phyloP scores from a whole-genome alignment of 1,140 invertebrate genomes.

The Drosophila parvula region DNA sequence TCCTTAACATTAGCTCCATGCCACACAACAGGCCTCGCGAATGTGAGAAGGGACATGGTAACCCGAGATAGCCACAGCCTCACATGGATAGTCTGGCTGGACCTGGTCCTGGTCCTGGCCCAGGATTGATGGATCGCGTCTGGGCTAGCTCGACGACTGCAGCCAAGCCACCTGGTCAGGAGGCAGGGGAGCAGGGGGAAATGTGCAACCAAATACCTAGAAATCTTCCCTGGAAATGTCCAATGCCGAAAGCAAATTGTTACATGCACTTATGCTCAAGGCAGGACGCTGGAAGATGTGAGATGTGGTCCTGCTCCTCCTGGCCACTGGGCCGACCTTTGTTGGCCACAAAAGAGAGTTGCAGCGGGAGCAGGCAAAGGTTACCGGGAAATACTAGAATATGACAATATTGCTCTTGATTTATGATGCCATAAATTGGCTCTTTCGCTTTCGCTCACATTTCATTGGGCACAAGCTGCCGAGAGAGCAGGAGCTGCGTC shows the following conservation, averaged over 20 bases:
- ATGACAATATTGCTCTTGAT: constrained; percentile 76
- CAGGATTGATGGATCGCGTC: constrained; percentile 5
- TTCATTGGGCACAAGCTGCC: constrained; percentile 24
- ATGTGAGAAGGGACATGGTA: background rate
- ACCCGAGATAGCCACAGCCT: background rate
- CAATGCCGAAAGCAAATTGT: constrained; percentile 4
- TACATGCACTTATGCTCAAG: constrained; percentile 10
- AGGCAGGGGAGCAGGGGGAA: too few relatives aligned
- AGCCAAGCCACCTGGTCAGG: background rate
- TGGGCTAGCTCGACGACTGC: background rate
- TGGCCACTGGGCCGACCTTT: too few relatives aligned
- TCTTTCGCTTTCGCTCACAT: constrained; percentile 62
- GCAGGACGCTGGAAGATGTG: too few relatives aligned
- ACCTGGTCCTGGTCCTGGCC: background rate
- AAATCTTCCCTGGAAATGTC: constrained; percentile 1
- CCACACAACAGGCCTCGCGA: background rate
- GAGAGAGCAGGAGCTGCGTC: background rate
- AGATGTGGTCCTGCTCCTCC: too few relatives aligned
- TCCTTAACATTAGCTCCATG: constrained; percentile 14
- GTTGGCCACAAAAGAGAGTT: background rate
- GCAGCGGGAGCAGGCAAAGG: constrained; percentile 32
- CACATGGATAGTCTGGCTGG: background rate
- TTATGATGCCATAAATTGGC: constrained; percentile 70
- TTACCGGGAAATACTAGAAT: constrained; percentile 52
- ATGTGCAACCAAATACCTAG: constrained; percentile 8